Evolutionary conservation across 1,140 invertebrate species (phyloP).

Genomic region (Philaenus spumarius): DNA sequence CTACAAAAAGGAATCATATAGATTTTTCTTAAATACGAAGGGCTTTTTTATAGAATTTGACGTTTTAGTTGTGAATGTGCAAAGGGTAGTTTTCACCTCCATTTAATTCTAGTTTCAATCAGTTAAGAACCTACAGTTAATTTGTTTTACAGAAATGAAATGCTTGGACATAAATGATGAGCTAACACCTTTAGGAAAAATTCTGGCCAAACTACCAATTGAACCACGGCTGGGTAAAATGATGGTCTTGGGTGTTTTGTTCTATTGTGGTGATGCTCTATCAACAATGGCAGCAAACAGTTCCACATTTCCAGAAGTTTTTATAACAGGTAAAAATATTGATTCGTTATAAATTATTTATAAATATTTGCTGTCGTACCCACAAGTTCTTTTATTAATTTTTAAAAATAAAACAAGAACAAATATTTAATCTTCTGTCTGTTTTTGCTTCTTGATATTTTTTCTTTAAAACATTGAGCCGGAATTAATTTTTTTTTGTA

Average conservation of each 20-base stretch:
- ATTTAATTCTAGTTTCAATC: too few species aligned
- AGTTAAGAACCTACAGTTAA: too few species aligned
- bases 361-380: too few species aligned
- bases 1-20: too few species aligned
- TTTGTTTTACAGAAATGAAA: constrained; percentile 64
- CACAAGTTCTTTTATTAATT: constrained; percentile 4
- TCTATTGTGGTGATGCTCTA: constrained; percentile 80
- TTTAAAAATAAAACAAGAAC: background rate
- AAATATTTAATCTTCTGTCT: background rate
- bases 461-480: too few species aligned
- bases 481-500: too few species aligned
- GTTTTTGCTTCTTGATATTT: too few species aligned
- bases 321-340: constrained; percentile 21
- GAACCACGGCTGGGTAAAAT: constrained; percentile 92
- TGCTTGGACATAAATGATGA: constrained; percentile 80
- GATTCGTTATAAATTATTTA: background rate
- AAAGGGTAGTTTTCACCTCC: too few species aligned
- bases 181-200: constrained; percentile 81
- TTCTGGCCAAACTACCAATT: constrained; percentile 86
- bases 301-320: constrained; percentile 29
- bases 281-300: constrained; percentile 92
- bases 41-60: too few species aligned
- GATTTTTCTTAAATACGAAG: too few species aligned
- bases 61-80: too few species aligned
- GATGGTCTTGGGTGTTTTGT: constrained; percentile 84